Base-by-base conservation (phyloP, 2,797 vertebrate genomes). In the Acrocephalus scirpaceus region DNA sequence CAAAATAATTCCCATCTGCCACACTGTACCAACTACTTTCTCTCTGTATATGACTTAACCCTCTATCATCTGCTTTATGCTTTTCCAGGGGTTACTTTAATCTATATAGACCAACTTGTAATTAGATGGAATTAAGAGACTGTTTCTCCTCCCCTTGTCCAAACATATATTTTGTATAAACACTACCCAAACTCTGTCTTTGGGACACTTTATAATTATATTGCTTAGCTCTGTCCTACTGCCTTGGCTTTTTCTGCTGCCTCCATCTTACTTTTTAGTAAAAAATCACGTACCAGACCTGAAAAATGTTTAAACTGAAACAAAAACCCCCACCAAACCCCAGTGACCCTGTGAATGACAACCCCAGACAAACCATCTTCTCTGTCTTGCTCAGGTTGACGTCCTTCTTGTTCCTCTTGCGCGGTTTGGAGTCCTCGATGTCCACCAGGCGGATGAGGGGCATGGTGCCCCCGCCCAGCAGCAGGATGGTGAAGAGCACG, bases 311-410 rank as follows among this genome's bases (percentile, higher is more conserved):
- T 70, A 40, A 64, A 42, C 30, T 25, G 18, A 5, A 42, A 57
- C n/a, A 30, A 17, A 32, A 23, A 11, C 4, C 12, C 29, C 30
- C 50, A 20, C 8, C 16, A 66, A 45, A 12, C 6, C 29, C 5
- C 40, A 48, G 27, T 0, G 23, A 73, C 9, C 9, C 20, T 54
- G 14, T 50, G 27, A 72, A 27, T 7, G 32, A 84, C 77, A 74
- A 30, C 7, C 34, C 26, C 48, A 38, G 57, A 96, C 98, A 16
- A 38, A 99, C 99, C 99, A 99, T 99, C 97, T 99, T 99, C 96
- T 99, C 97, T 0, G 99, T 99, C 98, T 99, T 99, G 99, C 99
- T 99, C 75, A 99, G 99, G 86, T 99, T 99, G 89, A 99, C 90
- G 5, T 99, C 99, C 96, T 99, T 99, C 98, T 98, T 99, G 98